phyloP scores from a whole-genome alignment of 2,888 invertebrate genomes.

The Elysia crispata region DNA sequence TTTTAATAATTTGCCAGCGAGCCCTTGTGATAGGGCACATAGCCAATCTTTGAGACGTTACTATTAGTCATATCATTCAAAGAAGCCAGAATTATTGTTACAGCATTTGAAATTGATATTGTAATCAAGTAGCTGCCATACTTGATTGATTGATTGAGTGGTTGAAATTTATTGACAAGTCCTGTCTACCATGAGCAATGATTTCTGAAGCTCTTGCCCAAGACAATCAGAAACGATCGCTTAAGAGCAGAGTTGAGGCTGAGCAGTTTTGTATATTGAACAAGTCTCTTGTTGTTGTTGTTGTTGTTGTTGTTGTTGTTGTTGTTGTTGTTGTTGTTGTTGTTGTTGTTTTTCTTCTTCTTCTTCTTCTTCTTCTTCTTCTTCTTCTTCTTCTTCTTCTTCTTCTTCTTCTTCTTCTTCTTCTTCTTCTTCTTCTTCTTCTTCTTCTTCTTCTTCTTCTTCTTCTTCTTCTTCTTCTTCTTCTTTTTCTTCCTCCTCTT shows the following conservation, averaged over 20 bases:
- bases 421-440: background rate
- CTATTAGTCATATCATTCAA: too few relatives aligned
- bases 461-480: background rate
- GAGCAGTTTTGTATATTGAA: background rate
- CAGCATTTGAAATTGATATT: too few relatives aligned
- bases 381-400: conserved; percentile 11
- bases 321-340: conserved; percentile 17
- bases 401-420: conserved; percentile 2
- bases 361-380: conserved; percentile 26
- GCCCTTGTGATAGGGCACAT: too few relatives aligned
- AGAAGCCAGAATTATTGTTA: too few relatives aligned
- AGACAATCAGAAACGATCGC: too few relatives aligned
- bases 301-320: conserved; percentile 26
- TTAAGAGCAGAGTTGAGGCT: background rate
- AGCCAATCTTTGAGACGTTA: too few relatives aligned
- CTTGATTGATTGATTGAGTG: too few relatives aligned
- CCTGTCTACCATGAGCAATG: background rate
- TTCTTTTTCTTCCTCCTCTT: background rate
- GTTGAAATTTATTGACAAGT: too few relatives aligned
- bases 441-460: too few relatives aligned
- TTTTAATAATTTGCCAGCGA: too few relatives aligned
- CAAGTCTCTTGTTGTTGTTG: conserved; percentile 15
- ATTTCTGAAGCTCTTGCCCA: too few relatives aligned
- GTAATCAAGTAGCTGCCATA: too few relatives aligned
- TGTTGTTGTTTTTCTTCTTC: conserved; percentile 11